A percentile compares a stretch with the other conserved stretches of the same genome.
Evolutionary conservation across 2,113 vertebrate species (phyloP).

Genomic region (Archocentrus centrarchus): DNA sequence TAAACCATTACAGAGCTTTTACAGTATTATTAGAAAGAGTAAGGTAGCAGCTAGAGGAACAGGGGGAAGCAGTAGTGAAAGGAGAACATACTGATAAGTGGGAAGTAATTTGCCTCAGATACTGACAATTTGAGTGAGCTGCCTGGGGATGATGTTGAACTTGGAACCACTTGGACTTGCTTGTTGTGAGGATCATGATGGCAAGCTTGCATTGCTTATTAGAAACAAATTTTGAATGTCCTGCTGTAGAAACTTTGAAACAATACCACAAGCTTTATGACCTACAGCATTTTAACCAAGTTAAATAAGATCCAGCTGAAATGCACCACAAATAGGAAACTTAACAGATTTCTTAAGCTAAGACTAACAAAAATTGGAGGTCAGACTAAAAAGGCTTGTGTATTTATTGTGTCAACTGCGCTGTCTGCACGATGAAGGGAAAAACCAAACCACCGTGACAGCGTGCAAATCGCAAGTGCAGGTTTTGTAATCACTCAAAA

Average conservation of each 20-base stretch:
- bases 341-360: constrained; percentile 30
- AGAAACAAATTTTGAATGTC: constrained; percentile 16
- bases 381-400: background rate
- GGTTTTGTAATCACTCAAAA: constrained; percentile 7
- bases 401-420: background rate
- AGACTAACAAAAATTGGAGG: background rate
- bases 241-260: constrained; percentile 1
- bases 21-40: constrained; percentile 41
- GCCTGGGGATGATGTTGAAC: constrained; percentile 42
- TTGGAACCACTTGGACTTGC: constrained; percentile 10
- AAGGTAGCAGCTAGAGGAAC: constrained; percentile 25
- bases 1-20: constrained; percentile 48
- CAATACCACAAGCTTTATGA: background rate
- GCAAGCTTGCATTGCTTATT: constrained; percentile 29
- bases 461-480: background rate
- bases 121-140: constrained; percentile 63
- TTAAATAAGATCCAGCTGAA: constrained; percentile 16
- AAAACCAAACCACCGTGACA: background rate
- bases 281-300: background rate
- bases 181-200: constrained; percentile 17
- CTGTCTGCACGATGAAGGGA: background rate
- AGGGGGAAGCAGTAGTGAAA: background rate
- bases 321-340: constrained; percentile 23
- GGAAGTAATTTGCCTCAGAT: constrained; percentile 71
- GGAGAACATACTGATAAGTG: constrained; percentile 30